Conservation (phyloP, 2,888 invertebrate species). For the Pyrocoelia pectoralis region DNA sequence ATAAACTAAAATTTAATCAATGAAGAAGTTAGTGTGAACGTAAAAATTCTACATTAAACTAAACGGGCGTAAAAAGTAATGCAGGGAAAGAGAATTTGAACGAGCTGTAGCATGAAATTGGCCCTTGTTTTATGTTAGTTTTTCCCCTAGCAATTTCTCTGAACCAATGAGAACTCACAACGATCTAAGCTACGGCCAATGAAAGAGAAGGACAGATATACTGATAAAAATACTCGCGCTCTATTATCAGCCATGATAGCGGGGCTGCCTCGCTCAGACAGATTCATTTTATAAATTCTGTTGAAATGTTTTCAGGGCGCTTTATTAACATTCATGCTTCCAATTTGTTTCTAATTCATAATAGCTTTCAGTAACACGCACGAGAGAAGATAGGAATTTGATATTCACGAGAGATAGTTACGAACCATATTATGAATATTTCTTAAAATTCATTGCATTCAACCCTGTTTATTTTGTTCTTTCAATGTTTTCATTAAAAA, state of each 20-base stretch:
- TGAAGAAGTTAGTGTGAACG: background rate
- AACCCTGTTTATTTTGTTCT: background rate
- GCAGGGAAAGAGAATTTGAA: slow-evolving; percentile 33
- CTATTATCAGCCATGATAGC: slow-evolving; percentile 62
- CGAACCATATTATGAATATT: background rate
- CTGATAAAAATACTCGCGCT: slow-evolving; percentile 62
- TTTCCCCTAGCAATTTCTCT: slow-evolving; percentile 65
- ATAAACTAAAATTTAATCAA: background rate
- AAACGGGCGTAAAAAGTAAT: background rate
- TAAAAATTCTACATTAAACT: background rate
- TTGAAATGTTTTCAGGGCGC: slow-evolving; percentile 51
- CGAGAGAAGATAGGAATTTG: slow-evolving; percentile 8
- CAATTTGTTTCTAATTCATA: slow-evolving; percentile 32
- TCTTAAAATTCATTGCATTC: slow-evolving; percentile 1
- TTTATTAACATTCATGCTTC: slow-evolving; percentile 54
- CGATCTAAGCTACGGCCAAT: slow-evolving; percentile 64
- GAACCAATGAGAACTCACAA: slow-evolving; percentile 52
- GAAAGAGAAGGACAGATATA: slow-evolving; percentile 55
- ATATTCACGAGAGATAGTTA: slow-evolving; percentile 7
- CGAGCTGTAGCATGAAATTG: slow-evolving; percentile 45
- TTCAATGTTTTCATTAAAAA: background rate
- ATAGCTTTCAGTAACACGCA: slow-evolving; percentile 16
- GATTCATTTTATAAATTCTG: slow-evolving; percentile 58
- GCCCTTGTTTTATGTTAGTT: slow-evolving; percentile 55
- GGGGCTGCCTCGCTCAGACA: slow-evolving; percentile 55